Evolutionary conservation across 1,140 invertebrate species (phyloP).

Genomic region (Heliconius melpomene): DNA sequence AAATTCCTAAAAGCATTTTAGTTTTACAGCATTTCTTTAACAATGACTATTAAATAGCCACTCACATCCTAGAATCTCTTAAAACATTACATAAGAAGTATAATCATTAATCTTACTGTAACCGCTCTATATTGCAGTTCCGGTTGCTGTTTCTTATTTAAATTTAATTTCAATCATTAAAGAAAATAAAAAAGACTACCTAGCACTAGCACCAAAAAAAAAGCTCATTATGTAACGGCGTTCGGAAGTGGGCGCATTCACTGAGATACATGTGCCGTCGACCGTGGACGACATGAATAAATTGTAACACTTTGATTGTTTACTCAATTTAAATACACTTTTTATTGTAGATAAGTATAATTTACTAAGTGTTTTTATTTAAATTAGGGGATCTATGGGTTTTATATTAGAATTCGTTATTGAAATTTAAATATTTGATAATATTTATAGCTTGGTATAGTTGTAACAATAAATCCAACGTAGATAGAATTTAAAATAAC

Average conservation of each 20-base stretch:
- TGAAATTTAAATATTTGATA: neutral
- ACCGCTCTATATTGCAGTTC: conserved; percentile 16
- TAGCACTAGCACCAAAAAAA: conserved; percentile 8
- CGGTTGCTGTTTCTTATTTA: conserved; percentile 14
- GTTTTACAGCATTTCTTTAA: too few species aligned
- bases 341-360: neutral
- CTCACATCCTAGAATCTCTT: neutral
- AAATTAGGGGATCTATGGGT: neutral
- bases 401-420: neutral
- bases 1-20: too few species aligned
- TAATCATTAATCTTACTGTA: neutral
- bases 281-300: conserved; percentile 42
- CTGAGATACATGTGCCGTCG: conserved; percentile 52
- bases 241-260: conserved; percentile 65
- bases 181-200: conserved; percentile 18
- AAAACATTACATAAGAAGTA: neutral
- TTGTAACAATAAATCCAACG: neutral
- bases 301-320: neutral
- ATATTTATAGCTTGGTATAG: neutral
- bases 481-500: neutral
- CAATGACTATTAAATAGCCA: neutral
- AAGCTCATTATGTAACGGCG: conserved; percentile 49
- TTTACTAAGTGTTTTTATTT: neutral
- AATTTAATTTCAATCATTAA: conserved; percentile 22
- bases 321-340: neutral